Percentiles rank a stretch among this genome's conserved stretches.
Evolutionary conservation across 2,113 vertebrate genomes (phyloP).

Genomic region (Nibea albiflora): DNA sequence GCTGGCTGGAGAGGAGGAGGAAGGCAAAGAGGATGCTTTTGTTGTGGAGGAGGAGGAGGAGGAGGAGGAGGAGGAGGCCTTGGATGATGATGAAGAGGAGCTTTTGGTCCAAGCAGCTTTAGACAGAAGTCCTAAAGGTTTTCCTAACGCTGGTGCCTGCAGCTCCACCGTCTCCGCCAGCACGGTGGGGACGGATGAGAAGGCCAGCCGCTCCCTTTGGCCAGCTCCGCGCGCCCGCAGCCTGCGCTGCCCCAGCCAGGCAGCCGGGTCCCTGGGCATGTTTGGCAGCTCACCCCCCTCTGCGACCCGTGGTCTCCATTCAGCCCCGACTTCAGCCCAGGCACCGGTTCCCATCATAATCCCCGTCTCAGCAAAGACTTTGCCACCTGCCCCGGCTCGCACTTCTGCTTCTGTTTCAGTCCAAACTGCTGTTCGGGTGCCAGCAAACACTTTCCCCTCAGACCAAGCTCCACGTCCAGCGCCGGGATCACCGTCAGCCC

Average conservation of each 20-base stretch:
- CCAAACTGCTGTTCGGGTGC: slow-evolving; percentile 57
- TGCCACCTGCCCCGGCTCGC: not conserved
- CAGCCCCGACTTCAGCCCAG: slow-evolving; percentile 53
- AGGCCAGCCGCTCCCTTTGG: slow-evolving; percentile 68
- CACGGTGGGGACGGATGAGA: slow-evolving; percentile 74
- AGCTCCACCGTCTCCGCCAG: slow-evolving; percentile 75
- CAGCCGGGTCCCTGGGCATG: slow-evolving; percentile 33
- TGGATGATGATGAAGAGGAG: slow-evolving; percentile 68
- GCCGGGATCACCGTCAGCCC: not conserved
- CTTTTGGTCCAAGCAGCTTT: slow-evolving; percentile 77
- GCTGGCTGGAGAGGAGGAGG: slow-evolving; percentile 69
- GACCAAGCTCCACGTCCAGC: slow-evolving; percentile 32
- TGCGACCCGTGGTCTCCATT: slow-evolving; percentile 38
- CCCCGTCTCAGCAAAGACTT: slow-evolving; percentile 48
- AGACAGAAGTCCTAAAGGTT: slow-evolving; percentile 77
- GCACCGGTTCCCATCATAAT: slow-evolving; percentile 48
- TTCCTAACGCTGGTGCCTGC: slow-evolving; percentile 63
- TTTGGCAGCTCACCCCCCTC: slow-evolving; percentile 25
- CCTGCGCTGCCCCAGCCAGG: slow-evolving; percentile 50
- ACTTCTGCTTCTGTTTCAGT: slow-evolving; percentile 53
- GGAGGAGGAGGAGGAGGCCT: slow-evolving; percentile 54
- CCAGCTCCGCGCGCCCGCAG: slow-evolving; percentile 37
- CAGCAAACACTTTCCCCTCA: slow-evolving; percentile 54
- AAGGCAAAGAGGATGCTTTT: slow-evolving; percentile 58
- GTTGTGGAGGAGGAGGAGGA: slow-evolving; percentile 49